Evolutionary conservation across 2,113 vertebrate genomes (phyloP).

Genomic region (Scophthalmus maximus): DNA sequence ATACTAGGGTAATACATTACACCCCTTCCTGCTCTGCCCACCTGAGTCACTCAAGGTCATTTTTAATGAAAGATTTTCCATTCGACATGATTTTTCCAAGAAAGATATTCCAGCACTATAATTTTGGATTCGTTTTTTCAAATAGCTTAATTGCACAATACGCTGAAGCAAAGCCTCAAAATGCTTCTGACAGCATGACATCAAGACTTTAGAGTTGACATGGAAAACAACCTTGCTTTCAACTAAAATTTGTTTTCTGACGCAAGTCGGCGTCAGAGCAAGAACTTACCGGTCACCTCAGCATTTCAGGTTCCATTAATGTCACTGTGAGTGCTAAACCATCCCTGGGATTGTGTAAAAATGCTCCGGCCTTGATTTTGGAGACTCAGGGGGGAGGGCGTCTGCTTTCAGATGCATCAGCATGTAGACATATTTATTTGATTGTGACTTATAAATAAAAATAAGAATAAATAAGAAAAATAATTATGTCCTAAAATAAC

Average conservation of each 20-base stretch:
- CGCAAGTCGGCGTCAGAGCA: conserved; percentile 43
- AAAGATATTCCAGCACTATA: not conserved
- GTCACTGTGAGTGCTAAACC: conserved; percentile 54
- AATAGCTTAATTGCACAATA: conserved; percentile 4
- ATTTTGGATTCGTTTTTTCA: not conserved
- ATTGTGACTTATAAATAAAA: too few species aligned
- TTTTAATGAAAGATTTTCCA: not conserved
- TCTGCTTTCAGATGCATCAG: conserved; percentile 25
- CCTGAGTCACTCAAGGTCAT: not conserved
- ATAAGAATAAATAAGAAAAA: too few species aligned
- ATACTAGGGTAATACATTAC: not conserved
- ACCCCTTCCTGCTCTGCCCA: not conserved
- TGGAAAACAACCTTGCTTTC: conserved; percentile 51
- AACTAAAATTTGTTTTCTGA: conserved; percentile 52
- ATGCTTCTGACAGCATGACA: conserved; percentile 27
- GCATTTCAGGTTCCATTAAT: conserved; percentile 52
- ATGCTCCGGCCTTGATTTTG: conserved; percentile 26
- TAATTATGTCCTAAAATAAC: too few species aligned
- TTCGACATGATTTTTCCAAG: not conserved
- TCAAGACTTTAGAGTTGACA: conserved; percentile 33
- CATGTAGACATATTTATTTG: conserved; percentile 7
- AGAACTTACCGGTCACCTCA: conserved; percentile 25
- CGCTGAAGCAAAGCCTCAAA: conserved; percentile 12
- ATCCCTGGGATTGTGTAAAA: conserved; percentile 47
- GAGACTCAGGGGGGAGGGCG: conserved; percentile 6